Evolutionary conservation across 2,888 invertebrate species (phyloP).

Genomic region (Exephanes ischioxanthus): DNA sequence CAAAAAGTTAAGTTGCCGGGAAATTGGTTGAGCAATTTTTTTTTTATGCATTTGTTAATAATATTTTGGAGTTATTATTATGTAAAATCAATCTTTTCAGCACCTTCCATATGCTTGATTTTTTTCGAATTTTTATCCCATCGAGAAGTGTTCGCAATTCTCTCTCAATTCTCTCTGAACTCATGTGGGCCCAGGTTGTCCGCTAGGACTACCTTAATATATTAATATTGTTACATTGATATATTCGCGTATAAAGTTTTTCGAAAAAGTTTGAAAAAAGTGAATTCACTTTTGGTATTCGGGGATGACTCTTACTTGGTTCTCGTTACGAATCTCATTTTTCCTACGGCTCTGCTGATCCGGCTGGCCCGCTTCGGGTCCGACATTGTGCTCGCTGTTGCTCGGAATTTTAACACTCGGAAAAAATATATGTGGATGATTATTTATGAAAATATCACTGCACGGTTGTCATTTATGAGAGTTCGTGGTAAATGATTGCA

Average conservation of each 20-base stretch:
- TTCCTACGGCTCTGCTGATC: constrained; percentile 38
- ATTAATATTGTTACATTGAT: background rate
- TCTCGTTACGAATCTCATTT: constrained; percentile 56
- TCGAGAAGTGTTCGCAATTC: too few relatives aligned
- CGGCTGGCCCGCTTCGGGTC: constrained; percentile 24
- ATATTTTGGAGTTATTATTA: too few relatives aligned
- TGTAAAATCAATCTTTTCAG: too few relatives aligned
- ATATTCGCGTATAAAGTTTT: background rate
- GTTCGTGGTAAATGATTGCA: background rate
- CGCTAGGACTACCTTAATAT: too few relatives aligned
- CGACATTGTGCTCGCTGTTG: constrained; percentile 46
- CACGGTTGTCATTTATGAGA: constrained; percentile 10
- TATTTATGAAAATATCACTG: background rate
- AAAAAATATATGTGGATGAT: background rate
- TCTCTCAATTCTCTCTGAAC: too few relatives aligned
- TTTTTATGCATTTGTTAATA: too few relatives aligned
- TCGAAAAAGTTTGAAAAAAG: background rate
- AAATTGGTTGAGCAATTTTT: too few relatives aligned
- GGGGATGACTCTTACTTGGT: constrained; percentile 54
- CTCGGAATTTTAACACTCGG: constrained; percentile 29
- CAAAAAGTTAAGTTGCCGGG: too few relatives aligned
- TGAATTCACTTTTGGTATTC: background rate
- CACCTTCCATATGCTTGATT: too few relatives aligned
- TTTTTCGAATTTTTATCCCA: too few relatives aligned
- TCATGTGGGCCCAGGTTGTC: too few relatives aligned